Conservation (phyloP, 1,140 invertebrate species). For the Rhynchophorus ferrugineus region DNA sequence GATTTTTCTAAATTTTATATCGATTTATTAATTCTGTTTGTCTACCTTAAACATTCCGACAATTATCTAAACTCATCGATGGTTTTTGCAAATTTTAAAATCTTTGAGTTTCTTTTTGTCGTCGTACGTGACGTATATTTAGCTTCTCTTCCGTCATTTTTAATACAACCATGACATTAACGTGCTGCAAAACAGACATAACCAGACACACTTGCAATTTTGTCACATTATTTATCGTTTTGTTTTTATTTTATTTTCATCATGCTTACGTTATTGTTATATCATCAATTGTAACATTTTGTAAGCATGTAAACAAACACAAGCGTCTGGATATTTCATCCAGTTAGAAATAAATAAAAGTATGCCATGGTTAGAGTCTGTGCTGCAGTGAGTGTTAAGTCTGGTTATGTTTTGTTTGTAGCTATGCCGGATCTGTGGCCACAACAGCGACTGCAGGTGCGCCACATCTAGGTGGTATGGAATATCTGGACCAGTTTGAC, state of each 20-base stretch:
- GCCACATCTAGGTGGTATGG: conserved; percentile 40
- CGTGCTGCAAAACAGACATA: conserved; percentile 41
- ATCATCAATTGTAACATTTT: too few relatives aligned
- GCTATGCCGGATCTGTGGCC: conserved; percentile 36
- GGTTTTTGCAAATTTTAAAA: too few relatives aligned
- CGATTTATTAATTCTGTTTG: too few relatives aligned
- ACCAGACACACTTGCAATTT: conserved; percentile 40
- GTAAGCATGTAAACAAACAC: too few relatives aligned
- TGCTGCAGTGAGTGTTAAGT: conserved; percentile 43
- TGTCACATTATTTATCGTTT: conserved; percentile 16
- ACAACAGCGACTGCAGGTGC: conserved; percentile 27
- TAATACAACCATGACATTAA: conserved; percentile 1
- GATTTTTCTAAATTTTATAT: too few relatives aligned
- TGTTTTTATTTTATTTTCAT: conserved; percentile 6
- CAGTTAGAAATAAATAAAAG: background rate
- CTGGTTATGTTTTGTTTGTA: conserved; percentile 44
- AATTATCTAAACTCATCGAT: too few relatives aligned
- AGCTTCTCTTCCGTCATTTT: too few relatives aligned
- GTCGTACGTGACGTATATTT: too few relatives aligned
- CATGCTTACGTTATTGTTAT: background rate
- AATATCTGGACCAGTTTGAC: conserved; percentile 45
- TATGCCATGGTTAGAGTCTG: conserved; percentile 29
- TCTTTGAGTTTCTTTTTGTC: too few relatives aligned
- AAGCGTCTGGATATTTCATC: too few relatives aligned
- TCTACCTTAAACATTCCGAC: too few relatives aligned